Base-by-base conservation (phyloP, 2,113 vertebrate genomes). In the Leptosomus discolor region DNA sequence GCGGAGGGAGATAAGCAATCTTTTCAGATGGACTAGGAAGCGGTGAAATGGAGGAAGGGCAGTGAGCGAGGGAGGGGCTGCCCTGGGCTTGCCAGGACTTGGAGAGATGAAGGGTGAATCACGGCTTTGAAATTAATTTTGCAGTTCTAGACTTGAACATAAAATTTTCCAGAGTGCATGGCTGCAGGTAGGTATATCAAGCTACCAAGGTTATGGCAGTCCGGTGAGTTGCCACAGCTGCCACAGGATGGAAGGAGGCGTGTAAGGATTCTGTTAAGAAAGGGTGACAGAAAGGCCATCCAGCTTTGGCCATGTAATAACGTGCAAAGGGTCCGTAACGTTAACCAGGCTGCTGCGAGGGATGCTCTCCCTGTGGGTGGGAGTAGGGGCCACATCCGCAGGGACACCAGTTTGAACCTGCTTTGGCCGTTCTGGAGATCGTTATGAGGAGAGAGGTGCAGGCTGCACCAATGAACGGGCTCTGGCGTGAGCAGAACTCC, bases 341-440 rank as follows among this genome's bases (percentile, higher is more conserved):
- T 36, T 53, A 69, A 5, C 29, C 58, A 15, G 51, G 16, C 5
- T 51, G 85, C 26, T 63, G 6, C 12, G 22, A 63, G 39, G 30
- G 7, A 9, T 69, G 20, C 7, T 79, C 12, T 81, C 32, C 27
- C 1, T 68, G 5, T 22, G 53, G 46, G 14, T 23, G 36, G 39
- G 20, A 45, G 10, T 36, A 56, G 78, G 51, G 22, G 54, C 29
- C 17, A 16, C 5, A 15, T 65, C 57, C 15, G 3, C 11, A 46
- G 51, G 34, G 45, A 56, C 16, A 5, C 0, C 3, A n/a, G 4
- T n/a, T 53, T 56, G 18, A 68, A 11, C 6, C 4, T 39, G n/a
- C 8, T 46, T 46, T 84, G 56, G 22, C 50, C 24, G 82, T 92
- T 71, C 8, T 51, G 23, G 4, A 68, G 7, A 5, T 83, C 73